phyloP scores from a whole-genome alignment of 2,797 vertebrate genomes.

The Myotis pilosus region DNA sequence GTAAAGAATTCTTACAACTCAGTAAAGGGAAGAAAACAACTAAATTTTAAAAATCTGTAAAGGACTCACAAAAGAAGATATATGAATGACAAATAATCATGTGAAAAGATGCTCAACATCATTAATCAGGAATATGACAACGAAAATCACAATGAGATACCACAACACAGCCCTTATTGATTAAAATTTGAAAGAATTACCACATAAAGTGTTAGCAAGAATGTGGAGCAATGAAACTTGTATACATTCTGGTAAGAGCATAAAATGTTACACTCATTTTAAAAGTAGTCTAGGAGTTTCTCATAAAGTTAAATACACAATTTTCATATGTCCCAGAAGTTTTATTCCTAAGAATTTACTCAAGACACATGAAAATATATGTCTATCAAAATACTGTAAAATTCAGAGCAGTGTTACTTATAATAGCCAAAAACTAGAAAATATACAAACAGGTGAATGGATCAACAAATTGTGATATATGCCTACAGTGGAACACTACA shows the following conservation, averaged over 20 bases:
- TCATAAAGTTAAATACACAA: neutral
- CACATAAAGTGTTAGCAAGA: neutral
- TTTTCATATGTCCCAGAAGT: neutral
- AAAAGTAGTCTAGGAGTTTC: neutral
- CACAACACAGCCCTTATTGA: neutral
- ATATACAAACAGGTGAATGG: neutral
- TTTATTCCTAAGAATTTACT: neutral
- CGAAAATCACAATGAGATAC: neutral
- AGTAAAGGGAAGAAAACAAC: neutral
- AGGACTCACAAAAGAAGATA: neutral
- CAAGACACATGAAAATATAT: constrained; percentile 5
- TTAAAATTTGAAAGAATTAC: neutral
- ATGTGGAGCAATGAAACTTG: neutral
- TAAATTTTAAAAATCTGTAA: neutral
- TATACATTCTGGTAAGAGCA: neutral
- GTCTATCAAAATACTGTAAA: neutral
- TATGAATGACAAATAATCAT: neutral
- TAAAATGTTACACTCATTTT: neutral
- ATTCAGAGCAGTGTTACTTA: neutral
- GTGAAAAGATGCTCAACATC: neutral
- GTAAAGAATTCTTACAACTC: neutral
- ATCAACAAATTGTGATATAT: neutral
- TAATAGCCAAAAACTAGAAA: neutral
- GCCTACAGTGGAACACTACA: neutral
- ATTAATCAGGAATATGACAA: neutral